Conservation (phyloP, 2,113 vertebrate genomes). For the Isichthys henryi region DNA sequence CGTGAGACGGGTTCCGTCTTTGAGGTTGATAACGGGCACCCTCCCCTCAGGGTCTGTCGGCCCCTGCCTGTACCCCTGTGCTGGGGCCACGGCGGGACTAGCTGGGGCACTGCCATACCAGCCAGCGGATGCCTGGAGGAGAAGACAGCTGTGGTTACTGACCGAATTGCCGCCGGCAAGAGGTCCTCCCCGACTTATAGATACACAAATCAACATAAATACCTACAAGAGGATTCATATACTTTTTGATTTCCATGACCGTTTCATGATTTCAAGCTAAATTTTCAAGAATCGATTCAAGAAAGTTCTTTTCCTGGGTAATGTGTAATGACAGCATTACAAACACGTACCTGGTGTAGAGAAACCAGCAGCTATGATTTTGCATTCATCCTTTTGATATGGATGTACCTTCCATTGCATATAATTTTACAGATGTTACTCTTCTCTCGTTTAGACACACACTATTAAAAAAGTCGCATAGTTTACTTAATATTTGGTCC, state of each 20-base stretch:
- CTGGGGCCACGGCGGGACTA: constrained; percentile 55
- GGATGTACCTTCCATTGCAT: neutral
- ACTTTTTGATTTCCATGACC: neutral
- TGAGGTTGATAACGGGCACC: constrained; percentile 91
- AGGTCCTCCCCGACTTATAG: neutral
- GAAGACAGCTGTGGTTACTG: neutral
- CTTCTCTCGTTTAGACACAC: neutral
- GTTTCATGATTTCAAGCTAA: neutral
- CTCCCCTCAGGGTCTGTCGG: constrained; percentile 72
- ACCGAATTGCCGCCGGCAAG: neutral
- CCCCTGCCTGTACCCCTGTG: constrained; percentile 54
- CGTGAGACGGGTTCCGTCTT: constrained; percentile 89
- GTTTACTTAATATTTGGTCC: neutral
- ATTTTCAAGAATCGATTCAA: neutral
- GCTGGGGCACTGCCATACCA: constrained; percentile 70
- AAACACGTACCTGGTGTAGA: neutral
- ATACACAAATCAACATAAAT: neutral
- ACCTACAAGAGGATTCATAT: neutral
- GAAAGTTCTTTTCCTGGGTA: neutral
- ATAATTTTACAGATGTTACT: neutral
- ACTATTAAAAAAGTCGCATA: neutral
- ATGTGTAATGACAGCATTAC: neutral
- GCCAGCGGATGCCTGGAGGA: constrained; percentile 62
- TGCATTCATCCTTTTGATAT: neutral
- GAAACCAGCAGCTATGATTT: neutral